Base-by-base conservation (phyloP, 2,113 vertebrate species). In the Otis tarda region DNA sequence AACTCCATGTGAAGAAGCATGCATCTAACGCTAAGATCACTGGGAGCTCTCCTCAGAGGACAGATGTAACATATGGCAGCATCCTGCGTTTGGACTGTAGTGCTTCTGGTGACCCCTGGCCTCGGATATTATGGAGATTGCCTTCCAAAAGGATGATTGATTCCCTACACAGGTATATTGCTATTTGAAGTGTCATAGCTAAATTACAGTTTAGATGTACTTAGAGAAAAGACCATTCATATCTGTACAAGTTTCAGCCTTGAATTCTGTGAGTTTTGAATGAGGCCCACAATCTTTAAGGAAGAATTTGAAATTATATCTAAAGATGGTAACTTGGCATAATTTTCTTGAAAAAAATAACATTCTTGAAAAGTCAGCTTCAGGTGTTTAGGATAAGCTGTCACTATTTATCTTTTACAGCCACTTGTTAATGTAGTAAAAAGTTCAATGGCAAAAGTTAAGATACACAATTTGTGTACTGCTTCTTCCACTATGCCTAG, bases 71-170 rank as follows among this genome's bases (percentile, higher is more conserved):
- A 1, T 99, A 99, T 0, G 99, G 99, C 3, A 97, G 94, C 12
- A 95, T 88, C 68, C 97, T 99, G 52, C 95, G 75, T 35, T 98
- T 99, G 53, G 97, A 99, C 96, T 99, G 99, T 86, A 97, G 97
- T 76, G 98, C 99, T 30, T 97, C 97, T 13, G 99, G 99, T 53
- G 97, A 98, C n/a, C 99, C 99, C 53, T 97, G 98, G 84, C 99
- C 99, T 24, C 97, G 98, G 31, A 98, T 99, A 90, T 93, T 99
- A 56, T 99, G 99, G 99, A 98, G 98, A 37, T 98, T 99, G 55
- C 99, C 99, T 3, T 98, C 98, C 10, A 99, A 98, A 90, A 98
- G 98, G 70, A 97, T 99, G 86, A 98, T 99, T 63, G 99, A 99
- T 84, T 93, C 98, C 10, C 97, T 98, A 19, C 98, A 98, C 97